phyloP scores from a whole-genome alignment of 2,797 vertebrate species.

The Labeo calbasu region DNA sequence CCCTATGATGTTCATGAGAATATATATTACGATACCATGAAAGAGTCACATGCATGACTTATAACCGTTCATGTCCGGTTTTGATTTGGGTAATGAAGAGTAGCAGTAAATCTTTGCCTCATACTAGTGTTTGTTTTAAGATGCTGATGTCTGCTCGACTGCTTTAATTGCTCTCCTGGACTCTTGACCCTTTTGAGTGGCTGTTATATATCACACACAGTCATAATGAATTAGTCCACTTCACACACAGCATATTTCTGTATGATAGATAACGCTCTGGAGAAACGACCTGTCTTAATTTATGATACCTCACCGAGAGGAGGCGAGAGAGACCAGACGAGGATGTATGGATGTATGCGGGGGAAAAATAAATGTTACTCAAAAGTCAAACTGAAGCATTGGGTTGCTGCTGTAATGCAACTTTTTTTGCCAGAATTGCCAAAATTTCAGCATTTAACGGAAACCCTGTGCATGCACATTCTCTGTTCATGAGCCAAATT shows the following conservation, averaged over 20 bases:
- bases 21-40: constrained; percentile 36
- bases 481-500: neutral
- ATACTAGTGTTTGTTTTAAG: constrained; percentile 50
- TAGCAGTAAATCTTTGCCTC: constrained; percentile 42
- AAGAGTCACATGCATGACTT: constrained; percentile 44
- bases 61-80: constrained; percentile 24
- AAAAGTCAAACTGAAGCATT: neutral
- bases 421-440: neutral
- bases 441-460: neutral
- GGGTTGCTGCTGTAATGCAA: neutral
- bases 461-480: neutral
- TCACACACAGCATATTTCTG: constrained; percentile 42
- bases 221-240: constrained; percentile 41
- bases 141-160: constrained; percentile 41
- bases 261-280: constrained; percentile 48
- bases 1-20: constrained; percentile 23
- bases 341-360: neutral
- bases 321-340: constrained; percentile 2
- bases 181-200: constrained; percentile 43
- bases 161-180: constrained; percentile 44
- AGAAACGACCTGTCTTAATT: constrained; percentile 46
- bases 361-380: neutral
- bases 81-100: constrained; percentile 35
- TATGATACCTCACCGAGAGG: constrained; percentile 14
- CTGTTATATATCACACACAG: constrained; percentile 46